Conservation (phyloP, 2,797 vertebrate genomes). For the Pangasius macronema region DNA sequence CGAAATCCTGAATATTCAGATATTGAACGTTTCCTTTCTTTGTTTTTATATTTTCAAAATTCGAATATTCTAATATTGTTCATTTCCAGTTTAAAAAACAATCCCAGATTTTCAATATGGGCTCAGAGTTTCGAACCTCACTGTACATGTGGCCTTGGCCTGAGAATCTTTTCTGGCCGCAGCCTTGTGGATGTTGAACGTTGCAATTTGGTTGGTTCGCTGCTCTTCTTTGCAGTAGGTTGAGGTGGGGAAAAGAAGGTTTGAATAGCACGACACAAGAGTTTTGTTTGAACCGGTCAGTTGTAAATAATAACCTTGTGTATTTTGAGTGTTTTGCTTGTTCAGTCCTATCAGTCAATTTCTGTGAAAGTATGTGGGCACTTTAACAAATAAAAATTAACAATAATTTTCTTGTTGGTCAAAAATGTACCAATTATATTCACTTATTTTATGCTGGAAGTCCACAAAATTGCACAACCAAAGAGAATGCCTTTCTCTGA, state of each 20-base stretch:
- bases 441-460: neutral
- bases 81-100: neutral
- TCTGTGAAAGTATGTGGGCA: neutral
- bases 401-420: neutral
- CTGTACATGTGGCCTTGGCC: neutral
- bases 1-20: neutral
- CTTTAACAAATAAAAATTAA: neutral
- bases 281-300: neutral
- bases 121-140: neutral
- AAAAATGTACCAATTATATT: neutral
- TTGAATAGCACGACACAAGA: neutral
- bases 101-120: neutral
- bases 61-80: too few species aligned
- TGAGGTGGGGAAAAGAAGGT: neutral
- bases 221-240: neutral
- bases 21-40: neutral
- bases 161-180: neutral
- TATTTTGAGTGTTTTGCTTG: neutral
- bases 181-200: neutral
- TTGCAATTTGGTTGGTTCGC: neutral
- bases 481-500: neutral
- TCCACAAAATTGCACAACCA: neutral
- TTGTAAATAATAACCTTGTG: neutral
- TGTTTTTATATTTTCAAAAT: neutral
- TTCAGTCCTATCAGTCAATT: neutral